Conservation (phyloP, 2,113 vertebrate genomes). For the Petromus typicus region DNA sequence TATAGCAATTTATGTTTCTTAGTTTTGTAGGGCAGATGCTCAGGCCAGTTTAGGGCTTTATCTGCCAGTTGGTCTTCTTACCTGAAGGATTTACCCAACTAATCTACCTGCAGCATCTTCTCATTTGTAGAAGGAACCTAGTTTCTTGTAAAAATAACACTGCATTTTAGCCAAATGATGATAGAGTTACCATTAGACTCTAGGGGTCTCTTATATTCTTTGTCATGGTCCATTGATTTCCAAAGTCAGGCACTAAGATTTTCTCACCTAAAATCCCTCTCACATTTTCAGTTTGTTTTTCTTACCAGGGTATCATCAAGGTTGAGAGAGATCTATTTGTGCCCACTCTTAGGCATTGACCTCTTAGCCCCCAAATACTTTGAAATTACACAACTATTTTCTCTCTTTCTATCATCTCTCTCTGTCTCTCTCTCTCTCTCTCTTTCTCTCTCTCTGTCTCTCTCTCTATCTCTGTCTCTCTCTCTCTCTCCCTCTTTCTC, state of each 20-base stretch:
- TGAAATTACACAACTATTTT: no score
- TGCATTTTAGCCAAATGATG: neutral
- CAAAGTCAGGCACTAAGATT: neutral
- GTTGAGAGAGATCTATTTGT: neutral
- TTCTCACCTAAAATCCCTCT: neutral
- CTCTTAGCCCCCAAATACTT: no score
- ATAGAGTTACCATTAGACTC: neutral
- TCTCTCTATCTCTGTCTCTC: no score
- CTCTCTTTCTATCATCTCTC: no score
- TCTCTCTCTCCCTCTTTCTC: no score
- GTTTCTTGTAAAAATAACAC: neutral
- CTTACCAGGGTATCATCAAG: neutral
- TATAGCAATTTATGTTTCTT: neutral
- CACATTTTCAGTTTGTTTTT: neutral
- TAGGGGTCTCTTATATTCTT: no score
- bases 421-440: no score
- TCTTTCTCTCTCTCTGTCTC: no score
- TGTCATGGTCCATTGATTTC: neutral
- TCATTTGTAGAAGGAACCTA: neutral
- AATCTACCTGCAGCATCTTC: neutral
- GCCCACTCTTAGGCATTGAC: no score
- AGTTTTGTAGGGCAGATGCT: neutral
- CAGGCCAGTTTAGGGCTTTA: neutral
- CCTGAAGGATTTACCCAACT: neutral
- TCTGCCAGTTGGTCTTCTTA: neutral